Percentiles rank a stretch among this genome's conserved stretches.
Conservation (phyloP, 2,888 invertebrate genomes). For the Philonicus albiceps region DNA sequence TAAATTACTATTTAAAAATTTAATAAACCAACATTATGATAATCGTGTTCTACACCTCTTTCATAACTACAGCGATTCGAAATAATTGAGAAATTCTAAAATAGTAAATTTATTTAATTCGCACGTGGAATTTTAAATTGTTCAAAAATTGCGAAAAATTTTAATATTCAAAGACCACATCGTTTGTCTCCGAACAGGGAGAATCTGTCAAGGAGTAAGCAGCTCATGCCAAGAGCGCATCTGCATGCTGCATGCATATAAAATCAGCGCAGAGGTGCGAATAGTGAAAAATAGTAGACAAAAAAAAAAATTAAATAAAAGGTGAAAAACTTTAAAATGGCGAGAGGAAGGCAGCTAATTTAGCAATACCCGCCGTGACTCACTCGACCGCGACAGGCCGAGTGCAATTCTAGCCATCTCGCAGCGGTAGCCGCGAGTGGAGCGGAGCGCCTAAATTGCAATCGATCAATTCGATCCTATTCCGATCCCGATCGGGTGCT, state of each 20-base stretch:
- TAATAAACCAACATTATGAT: no score
- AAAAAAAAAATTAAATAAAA: no score
- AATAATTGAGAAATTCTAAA: neutral
- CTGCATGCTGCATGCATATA: neutral
- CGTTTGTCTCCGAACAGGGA: neutral
- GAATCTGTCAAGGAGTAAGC: neutral
- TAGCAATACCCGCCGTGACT: constrained; percentile 21
- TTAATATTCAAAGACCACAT: neutral
- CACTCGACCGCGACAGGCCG: neutral
- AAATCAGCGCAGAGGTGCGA: neutral
- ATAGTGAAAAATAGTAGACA: neutral
- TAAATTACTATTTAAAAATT: no score
- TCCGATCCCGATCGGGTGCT: constrained; percentile 21
- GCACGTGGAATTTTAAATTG: neutral
- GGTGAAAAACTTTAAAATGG: neutral
- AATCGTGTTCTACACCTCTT: neutral
- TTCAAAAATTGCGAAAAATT: neutral
- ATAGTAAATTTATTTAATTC: neutral
- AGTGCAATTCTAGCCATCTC: neutral
- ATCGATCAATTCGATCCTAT: constrained; percentile 18
- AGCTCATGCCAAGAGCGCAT: neutral
- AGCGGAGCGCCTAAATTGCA: neutral
- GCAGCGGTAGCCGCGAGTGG: neutral
- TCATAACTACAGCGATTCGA: constrained; percentile 49
- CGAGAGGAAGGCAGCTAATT: constrained; percentile 9